Percentiles rank a stretch among this genome's conserved stretches.
These are phyloP conservation scores for Branchipolynoe longqiensis DNA, from an alignment of 2,888 invertebrate genomes.

Conservation along the genomic window DNA sequence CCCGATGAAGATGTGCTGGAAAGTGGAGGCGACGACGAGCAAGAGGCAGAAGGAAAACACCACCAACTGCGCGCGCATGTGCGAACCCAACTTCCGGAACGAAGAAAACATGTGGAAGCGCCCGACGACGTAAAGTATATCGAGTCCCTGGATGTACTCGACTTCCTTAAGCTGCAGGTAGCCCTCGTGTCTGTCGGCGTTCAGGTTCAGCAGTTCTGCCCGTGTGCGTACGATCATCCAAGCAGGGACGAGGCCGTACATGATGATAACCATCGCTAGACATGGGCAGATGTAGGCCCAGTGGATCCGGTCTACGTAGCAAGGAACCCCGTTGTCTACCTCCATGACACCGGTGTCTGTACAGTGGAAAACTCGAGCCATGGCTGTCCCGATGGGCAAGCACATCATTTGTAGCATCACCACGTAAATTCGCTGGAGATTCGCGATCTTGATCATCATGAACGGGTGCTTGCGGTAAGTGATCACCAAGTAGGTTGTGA, in stretches of 20 bases:
- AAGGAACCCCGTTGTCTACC: constrained; percentile 72
- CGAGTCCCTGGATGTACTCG: constrained; percentile 78
- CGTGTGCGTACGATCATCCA: constrained; percentile 71
- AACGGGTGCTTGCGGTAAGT: constrained; percentile 69
- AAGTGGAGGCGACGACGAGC: constrained; percentile 71
- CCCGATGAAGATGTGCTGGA: constrained; percentile 71
- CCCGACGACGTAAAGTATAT: constrained; percentile 74
- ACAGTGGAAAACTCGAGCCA: constrained; percentile 75
- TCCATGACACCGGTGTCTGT: constrained; percentile 70
- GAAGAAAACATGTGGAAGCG: constrained; percentile 78
- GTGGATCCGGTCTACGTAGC: constrained; percentile 70
- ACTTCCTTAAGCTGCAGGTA: constrained; percentile 78
- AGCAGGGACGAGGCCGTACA: constrained; percentile 74
- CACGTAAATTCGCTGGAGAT: constrained; percentile 72
- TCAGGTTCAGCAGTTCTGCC: constrained; percentile 69
- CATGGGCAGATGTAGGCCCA: constrained; percentile 74
- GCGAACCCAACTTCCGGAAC: constrained; percentile 73
- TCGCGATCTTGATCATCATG: constrained; percentile 73
- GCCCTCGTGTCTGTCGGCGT: constrained; percentile 74
- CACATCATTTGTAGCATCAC: constrained; percentile 72
- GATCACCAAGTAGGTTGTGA: constrained; percentile 69
- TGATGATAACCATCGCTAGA: constrained; percentile 66
- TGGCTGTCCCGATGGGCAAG: constrained; percentile 74
- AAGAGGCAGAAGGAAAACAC: constrained; percentile 71
- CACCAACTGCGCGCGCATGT: constrained; percentile 72